These are phyloP conservation scores for Meloe dianella DNA, from an alignment of 2,888 invertebrate species.

Conservation along the genomic window DNA sequence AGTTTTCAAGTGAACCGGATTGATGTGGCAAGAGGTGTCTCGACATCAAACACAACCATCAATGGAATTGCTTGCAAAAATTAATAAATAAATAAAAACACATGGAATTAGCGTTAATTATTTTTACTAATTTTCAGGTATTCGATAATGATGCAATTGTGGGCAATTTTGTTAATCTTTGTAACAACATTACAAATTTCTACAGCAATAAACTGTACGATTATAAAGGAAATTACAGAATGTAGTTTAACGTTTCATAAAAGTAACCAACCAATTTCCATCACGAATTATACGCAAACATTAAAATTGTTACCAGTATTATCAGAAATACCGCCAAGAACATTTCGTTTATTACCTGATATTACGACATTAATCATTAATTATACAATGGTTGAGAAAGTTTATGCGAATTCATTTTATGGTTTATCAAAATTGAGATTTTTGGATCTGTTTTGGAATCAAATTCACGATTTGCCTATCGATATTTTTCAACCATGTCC, in stretches of 20 bases:
- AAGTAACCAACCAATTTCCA: slow-evolving; percentile 14
- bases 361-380: slow-evolving; percentile 21
- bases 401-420: slow-evolving; percentile 16
- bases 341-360: slow-evolving; percentile 13
- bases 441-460: slow-evolving; percentile 25
- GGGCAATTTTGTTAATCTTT: neutral
- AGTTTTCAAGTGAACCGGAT: slow-evolving; percentile 22
- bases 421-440: slow-evolving; percentile 18
- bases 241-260: slow-evolving; percentile 10
- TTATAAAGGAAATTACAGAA: slow-evolving; percentile 14
- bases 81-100: neutral
- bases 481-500: slow-evolving; percentile 18
- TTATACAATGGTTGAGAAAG: slow-evolving; percentile 20
- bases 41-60: slow-evolving; percentile 22
- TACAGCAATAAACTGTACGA: slow-evolving; percentile 1
- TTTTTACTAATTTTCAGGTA: neutral
- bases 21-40: slow-evolving; percentile 21
- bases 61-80: slow-evolving; percentile 31
- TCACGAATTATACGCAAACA: slow-evolving; percentile 13
- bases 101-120: neutral
- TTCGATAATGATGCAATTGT: neutral
- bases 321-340: slow-evolving; percentile 19
- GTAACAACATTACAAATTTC: neutral
- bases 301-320: slow-evolving; percentile 16
- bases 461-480: slow-evolving; percentile 20